phyloP scores from a whole-genome alignment of 2,888 invertebrate species.

The Alcis repandata region DNA sequence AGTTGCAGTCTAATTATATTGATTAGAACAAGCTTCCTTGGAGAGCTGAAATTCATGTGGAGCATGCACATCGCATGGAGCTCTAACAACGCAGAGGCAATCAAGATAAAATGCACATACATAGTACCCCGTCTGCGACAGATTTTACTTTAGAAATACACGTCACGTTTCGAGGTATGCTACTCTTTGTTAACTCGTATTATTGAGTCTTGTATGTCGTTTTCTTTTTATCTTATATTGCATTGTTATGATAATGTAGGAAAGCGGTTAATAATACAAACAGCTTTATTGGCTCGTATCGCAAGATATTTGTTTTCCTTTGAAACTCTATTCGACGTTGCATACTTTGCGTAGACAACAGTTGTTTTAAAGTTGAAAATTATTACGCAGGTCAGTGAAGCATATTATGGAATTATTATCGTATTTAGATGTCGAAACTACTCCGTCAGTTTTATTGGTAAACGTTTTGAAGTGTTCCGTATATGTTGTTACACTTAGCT shows the following conservation, averaged over 20 bases:
- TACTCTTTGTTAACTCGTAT: constrained; percentile 29
- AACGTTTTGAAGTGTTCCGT: constrained; percentile 12
- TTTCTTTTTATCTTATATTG: constrained; percentile 25
- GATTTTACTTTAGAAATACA: constrained; percentile 34
- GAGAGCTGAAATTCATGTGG: constrained; percentile 45
- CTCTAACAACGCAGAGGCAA: constrained; percentile 53
- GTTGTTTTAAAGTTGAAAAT: constrained; percentile 1
- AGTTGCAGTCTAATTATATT: constrained; percentile 75
- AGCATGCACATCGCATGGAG: constrained; percentile 54
- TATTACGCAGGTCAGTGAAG: background rate
- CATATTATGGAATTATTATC: background rate
- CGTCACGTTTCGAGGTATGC: constrained; percentile 31
- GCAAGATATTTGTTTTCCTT: background rate
- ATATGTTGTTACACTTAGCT: constrained; percentile 15
- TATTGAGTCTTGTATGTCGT: constrained; percentile 22
- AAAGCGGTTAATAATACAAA: constrained; percentile 24
- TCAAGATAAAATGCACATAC: constrained; percentile 44
- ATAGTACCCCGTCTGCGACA: constrained; percentile 3
- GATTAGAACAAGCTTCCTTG: constrained; percentile 59
- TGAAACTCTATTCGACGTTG: background rate
- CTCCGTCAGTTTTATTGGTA: too few species aligned
- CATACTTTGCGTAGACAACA: background rate
- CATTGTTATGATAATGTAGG: constrained; percentile 19
- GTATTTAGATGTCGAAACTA: too few species aligned
- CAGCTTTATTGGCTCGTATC: constrained; percentile 15